Base-by-base conservation (phyloP, 2,888 invertebrate species). In the Iselma pallidipennis region DNA sequence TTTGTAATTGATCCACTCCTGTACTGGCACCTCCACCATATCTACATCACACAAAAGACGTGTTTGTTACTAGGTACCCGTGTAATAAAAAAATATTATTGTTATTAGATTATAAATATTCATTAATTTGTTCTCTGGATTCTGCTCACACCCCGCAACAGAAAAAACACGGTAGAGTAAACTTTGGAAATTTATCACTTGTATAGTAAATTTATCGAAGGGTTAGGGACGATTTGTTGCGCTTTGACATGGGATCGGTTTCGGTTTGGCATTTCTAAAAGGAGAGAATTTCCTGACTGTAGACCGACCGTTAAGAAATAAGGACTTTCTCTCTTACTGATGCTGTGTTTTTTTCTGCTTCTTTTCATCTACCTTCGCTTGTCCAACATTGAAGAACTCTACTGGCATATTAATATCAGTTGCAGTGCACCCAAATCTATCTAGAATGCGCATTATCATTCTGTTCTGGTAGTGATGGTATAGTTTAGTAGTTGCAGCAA, bases 181-280 rank as follows among this genome's bases (percentile, higher is more conserved):
- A 37, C 37, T 16, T 37, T 16, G 37, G 16, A 37, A 16, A 37
- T 37, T 37, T 37, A 37, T 37, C 19, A 37, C 37, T 45, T 37
- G 37, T 37, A 61, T 68, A 64, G 63, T 69, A 69, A 71, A 72
- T 72, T 71, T 66, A 66, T 67, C 66, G 65, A 37, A 7, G 66
- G 68, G 72, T 72, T 71, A 67, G 65, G 67, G 64, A 68, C 69
- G 66, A 72, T 73, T 69, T 71, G 70, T 73, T 72, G 65, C 70
- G 66, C 68, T 72, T 71, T 72, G 71, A 70, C 69, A 66, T 63
- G 64, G 64, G 68, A 66, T 66, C 64, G 68, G 64, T 37, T 37
- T 7, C 53, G 63, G 60, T 57, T 54, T 59, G 59, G 65, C 65
- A 65, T 62, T 37, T 19, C 59, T 49, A 56, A 63, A 64, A 67